Evolutionary conservation across 1,140 invertebrate species (phyloP).

Genomic region (Musca domestica): DNA sequence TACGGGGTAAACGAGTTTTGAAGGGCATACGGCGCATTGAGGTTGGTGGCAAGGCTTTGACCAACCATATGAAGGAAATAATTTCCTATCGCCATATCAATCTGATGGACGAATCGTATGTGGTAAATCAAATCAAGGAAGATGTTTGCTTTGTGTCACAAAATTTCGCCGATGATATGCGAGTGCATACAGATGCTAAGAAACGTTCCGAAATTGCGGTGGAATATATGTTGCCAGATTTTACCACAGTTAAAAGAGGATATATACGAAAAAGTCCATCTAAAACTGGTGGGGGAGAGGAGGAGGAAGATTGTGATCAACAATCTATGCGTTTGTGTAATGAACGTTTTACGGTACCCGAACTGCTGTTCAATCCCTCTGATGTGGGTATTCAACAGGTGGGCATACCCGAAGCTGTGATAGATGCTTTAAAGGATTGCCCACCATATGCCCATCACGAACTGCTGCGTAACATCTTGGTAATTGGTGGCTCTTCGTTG

Average conservation of each 20-base stretch:
- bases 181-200: constrained; percentile 64
- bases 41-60: constrained; percentile 94
- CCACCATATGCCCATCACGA: constrained; percentile 77
- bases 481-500: constrained; percentile 85
- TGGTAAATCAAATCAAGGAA: constrained; percentile 98
- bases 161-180: constrained; percentile 84
- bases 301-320: constrained; percentile 53
- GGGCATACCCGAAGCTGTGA: constrained; percentile 89
- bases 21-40: constrained; percentile 82
- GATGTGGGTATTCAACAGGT: constrained; percentile 85
- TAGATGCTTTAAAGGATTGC: constrained; percentile 70
- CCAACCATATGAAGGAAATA: constrained; percentile 97
- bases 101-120: constrained; percentile 98
- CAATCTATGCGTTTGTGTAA: constrained; percentile 87
- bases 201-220: constrained; percentile 67
- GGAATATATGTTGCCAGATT: constrained; percentile 96
- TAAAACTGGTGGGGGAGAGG: constrained; percentile 34
- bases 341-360: constrained; percentile 89
- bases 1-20: constrained; percentile 82
- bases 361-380: constrained; percentile 91
- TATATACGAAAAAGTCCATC: constrained; percentile 58
- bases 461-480: constrained; percentile 83
- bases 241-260: constrained; percentile 79
- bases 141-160: constrained; percentile 93
- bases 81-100: constrained; percentile 90